phyloP scores from a whole-genome alignment of 2,888 invertebrate genomes.

The Hydroisotoma schaefferi region DNA sequence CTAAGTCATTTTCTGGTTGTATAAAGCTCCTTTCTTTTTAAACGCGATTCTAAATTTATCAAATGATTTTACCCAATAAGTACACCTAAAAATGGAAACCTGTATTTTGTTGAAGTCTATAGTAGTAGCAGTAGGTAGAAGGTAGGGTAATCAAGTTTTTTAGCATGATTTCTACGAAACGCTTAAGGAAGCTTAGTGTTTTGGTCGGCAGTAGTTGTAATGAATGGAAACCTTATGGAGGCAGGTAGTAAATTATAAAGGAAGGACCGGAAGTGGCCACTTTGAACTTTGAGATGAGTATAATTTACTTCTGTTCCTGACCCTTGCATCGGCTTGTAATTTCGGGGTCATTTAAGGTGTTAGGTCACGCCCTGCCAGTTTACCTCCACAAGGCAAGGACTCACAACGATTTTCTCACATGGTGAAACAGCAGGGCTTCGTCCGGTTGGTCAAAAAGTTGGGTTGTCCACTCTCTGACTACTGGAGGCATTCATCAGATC shows the following conservation, averaged over 20 bases:
- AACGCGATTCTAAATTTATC: no score
- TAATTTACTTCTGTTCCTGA: conserved; percentile 34
- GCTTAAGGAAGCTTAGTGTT: conserved; percentile 2
- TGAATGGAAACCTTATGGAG: conserved; percentile 7
- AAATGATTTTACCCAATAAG: no score
- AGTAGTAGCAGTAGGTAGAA: no score
- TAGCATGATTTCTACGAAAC: background rate
- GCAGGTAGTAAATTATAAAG: conserved; percentile 41
- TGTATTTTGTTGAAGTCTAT: no score
- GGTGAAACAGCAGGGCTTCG: conserved; percentile 7
- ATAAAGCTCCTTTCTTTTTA: no score
- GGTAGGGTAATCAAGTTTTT: no score
- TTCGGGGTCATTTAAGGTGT: conserved; percentile 48
- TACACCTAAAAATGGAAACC: no score
- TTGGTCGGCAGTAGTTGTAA: conserved; percentile 1
- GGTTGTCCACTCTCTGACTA: background rate
- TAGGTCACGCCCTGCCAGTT: conserved; percentile 44
- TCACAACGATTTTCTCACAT: background rate
- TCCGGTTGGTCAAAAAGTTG: conserved; percentile 3
- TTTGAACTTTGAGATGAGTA: conserved; percentile 38
- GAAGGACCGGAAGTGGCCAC: conserved; percentile 46
- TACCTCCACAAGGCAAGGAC: conserved; percentile 1
- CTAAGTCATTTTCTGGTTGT: no score
- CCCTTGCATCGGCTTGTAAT: conserved; percentile 32
- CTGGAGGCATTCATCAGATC: background rate